Conservation (phyloP, 2,797 vertebrate species). For the Uromys caudimaculatus region DNA sequence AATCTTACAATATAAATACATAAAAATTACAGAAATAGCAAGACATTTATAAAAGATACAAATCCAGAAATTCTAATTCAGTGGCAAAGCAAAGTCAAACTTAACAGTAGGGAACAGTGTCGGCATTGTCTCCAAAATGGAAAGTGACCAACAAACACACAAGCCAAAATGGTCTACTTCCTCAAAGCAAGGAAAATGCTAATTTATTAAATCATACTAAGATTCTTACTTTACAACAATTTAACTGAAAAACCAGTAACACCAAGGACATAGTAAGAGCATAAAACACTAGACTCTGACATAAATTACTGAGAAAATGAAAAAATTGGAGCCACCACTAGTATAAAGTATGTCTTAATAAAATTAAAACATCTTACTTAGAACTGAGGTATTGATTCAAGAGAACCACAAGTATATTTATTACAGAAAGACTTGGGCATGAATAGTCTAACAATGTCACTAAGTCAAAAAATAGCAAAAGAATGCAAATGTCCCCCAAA, state of each 20-base stretch:
- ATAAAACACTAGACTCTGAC: neutral
- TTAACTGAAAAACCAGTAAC: constrained; percentile 1
- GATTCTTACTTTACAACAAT: neutral
- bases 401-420: neutral
- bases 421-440: neutral
- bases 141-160: neutral
- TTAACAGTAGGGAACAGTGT: neutral
- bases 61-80: neutral
- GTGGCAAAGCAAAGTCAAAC: neutral
- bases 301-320: neutral
- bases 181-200: neutral
- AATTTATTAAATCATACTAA: constrained; percentile 20
- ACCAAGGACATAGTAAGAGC: neutral
- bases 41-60: neutral
- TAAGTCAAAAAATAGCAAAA: neutral
- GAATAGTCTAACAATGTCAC: neutral
- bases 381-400: neutral
- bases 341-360: neutral
- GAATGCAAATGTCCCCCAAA: neutral
- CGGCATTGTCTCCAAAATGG: neutral
- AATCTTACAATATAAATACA: neutral
- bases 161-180: neutral
- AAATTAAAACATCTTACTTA: constrained; percentile 20
- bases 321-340: neutral
- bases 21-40: neutral